These are phyloP conservation scores for Caenorhabditis doughertyi DNA, from an alignment of 2,888 invertebrate genomes.

Conservation along the genomic window DNA sequence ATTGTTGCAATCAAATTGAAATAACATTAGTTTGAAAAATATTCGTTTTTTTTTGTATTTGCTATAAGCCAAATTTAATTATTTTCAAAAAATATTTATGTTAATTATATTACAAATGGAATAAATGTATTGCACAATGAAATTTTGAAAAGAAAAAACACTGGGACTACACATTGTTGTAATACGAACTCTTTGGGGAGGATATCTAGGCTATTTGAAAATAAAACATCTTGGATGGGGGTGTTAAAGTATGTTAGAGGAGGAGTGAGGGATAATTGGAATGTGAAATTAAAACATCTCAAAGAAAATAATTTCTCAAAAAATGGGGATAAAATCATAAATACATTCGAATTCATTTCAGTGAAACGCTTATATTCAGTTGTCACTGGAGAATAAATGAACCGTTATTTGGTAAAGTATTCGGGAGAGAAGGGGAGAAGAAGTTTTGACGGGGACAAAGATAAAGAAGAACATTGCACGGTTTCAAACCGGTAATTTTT, in stretches of 20 bases:
- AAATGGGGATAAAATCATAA: background rate
- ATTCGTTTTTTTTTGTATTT: background rate
- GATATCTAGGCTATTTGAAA: slow-evolving; percentile 40
- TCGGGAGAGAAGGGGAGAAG: slow-evolving; percentile 22
- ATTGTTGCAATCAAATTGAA: background rate
- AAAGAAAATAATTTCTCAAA: background rate
- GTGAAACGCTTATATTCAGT: slow-evolving; percentile 21
- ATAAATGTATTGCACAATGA: slow-evolving; percentile 39
- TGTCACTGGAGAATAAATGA: slow-evolving; percentile 65
- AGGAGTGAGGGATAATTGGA: slow-evolving; percentile 29
- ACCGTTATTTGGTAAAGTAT: slow-evolving; percentile 62
- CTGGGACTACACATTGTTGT: slow-evolving; percentile 56
- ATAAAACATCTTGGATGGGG: background rate
- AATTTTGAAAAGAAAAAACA: slow-evolving; percentile 10
- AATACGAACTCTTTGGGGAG: slow-evolving; percentile 55
- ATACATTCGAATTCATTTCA: slow-evolving; percentile 13
- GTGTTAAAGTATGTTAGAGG: slow-evolving; percentile 26
- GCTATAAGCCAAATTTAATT: slow-evolving; percentile 9
- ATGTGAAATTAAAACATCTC: slow-evolving; percentile 52
- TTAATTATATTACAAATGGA: slow-evolving; percentile 14
- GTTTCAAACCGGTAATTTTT: slow-evolving; percentile 37
- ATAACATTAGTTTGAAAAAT: no score
- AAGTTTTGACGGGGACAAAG: slow-evolving; percentile 30
- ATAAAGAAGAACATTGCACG: slow-evolving; percentile 12
- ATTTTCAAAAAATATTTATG: slow-evolving; percentile 24